Conservation (phyloP, 2,888 invertebrate genomes). For the Lobophora halterata region DNA sequence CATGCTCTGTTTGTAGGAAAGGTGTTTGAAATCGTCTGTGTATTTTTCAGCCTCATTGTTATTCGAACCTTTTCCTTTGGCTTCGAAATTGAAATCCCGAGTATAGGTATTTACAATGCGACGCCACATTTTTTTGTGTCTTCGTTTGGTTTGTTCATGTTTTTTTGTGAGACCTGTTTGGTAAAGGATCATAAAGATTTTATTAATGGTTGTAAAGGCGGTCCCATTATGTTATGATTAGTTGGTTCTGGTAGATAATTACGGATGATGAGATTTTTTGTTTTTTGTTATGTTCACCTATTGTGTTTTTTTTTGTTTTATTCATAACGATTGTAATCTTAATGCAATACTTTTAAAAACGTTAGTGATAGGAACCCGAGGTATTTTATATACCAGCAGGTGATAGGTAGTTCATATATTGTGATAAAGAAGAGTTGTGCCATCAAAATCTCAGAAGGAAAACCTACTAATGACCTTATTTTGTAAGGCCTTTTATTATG, state of each 20-base stretch:
- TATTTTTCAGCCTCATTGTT: conserved; percentile 68
- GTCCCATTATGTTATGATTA: conserved; percentile 66
- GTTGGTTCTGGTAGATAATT: conserved; percentile 60
- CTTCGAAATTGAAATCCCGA: conserved; percentile 46
- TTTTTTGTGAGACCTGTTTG: conserved; percentile 53
- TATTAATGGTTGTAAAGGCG: conserved; percentile 61
- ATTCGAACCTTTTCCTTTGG: conserved; percentile 47
- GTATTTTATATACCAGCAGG: not conserved
- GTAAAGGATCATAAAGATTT: conserved; percentile 54
- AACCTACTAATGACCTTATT: too few relatives aligned
- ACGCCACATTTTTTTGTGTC: conserved; percentile 43
- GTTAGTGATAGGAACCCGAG: not conserved
- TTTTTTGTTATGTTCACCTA: too few relatives aligned
- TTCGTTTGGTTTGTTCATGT: conserved; percentile 48
- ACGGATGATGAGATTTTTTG: conserved; percentile 56
- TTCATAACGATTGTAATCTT: conserved; percentile 25
- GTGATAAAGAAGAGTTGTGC: too few relatives aligned
- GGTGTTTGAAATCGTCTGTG: conserved; percentile 50
- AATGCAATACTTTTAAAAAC: conserved; percentile 10
- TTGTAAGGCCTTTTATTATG: too few relatives aligned
- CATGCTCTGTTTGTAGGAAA: conserved; percentile 41
- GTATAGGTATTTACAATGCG: conserved; percentile 67
- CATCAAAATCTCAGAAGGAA: too few relatives aligned
- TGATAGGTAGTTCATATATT: too few relatives aligned
- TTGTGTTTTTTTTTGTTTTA: conserved; percentile 38